phyloP scores from a whole-genome alignment of 2,888 invertebrate genomes.

The Oxyteleia sp. region DNA sequence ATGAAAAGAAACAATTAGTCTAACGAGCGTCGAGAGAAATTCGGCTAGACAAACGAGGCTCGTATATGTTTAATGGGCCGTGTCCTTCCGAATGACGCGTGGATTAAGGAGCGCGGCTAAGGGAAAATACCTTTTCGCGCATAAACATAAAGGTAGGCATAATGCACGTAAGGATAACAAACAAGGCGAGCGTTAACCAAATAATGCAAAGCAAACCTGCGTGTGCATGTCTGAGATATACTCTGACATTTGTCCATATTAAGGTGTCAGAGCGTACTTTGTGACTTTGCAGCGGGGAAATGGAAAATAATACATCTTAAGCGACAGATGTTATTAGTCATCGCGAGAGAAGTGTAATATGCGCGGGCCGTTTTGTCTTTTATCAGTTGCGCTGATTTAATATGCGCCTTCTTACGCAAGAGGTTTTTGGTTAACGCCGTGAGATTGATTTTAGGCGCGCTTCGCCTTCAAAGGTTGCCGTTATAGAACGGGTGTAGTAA shows the following conservation, averaged over 20 bases:
- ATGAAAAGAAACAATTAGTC: slow-evolving; percentile 64
- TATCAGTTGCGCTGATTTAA: background rate
- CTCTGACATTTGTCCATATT: slow-evolving; percentile 86
- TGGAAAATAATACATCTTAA: slow-evolving; percentile 73
- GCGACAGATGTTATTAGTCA: slow-evolving; percentile 64
- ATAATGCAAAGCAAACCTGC: slow-evolving; percentile 86
- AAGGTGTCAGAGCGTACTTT: slow-evolving; percentile 76
- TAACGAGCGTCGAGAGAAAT: slow-evolving; percentile 47
- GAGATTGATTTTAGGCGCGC: slow-evolving; percentile 11
- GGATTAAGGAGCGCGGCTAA: slow-evolving; percentile 69
- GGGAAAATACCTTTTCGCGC: slow-evolving; percentile 62
- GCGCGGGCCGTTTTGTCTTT: background rate
- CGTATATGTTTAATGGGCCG: slow-evolving; percentile 65
- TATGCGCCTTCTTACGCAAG: background rate
- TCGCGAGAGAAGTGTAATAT: slow-evolving; percentile 25
- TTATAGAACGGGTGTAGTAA: slow-evolving; percentile 18
- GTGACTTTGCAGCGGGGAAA: slow-evolving; percentile 64
- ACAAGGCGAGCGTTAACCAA: slow-evolving; percentile 83
- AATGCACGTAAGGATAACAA: slow-evolving; percentile 82
- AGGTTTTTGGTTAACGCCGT: background rate
- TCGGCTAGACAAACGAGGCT: slow-evolving; percentile 64
- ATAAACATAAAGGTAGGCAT: slow-evolving; percentile 73
- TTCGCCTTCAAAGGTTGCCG: slow-evolving; percentile 20
- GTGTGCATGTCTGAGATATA: slow-evolving; percentile 82
- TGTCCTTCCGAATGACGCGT: slow-evolving; percentile 54